Percentiles rank a stretch among this genome's conserved stretches.
These are phyloP conservation scores for Strix uralensis DNA, from an alignment of 2,113 vertebrate genomes.

Conservation along the genomic window DNA sequence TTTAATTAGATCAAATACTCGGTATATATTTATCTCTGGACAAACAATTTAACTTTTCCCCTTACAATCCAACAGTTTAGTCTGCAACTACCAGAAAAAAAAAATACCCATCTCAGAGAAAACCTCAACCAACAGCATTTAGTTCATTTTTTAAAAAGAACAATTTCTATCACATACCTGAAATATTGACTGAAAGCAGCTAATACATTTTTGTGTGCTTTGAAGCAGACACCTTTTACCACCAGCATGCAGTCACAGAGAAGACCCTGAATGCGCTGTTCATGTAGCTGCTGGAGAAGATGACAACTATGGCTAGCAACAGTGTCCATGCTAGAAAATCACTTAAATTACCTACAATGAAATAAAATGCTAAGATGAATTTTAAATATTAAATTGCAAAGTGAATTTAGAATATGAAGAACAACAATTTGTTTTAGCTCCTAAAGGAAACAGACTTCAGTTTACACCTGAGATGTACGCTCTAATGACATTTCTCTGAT, in stretches of 20 bases:
- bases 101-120: neutral
- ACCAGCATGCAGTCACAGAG: constrained; percentile 98
- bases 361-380: neutral
- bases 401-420: neutral
- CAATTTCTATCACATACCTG: constrained; percentile 74
- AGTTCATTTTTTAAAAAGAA: neutral
- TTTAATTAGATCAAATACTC: neutral
- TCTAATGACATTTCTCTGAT: neutral
- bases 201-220: constrained; percentile 96
- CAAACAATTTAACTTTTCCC: neutral
- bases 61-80: neutral
- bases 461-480: neutral
- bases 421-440: neutral
- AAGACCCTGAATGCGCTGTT: constrained; percentile 95
- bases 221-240: constrained; percentile 96
- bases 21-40: neutral
- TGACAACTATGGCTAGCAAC: constrained; percentile 92
- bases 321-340: constrained; percentile 82
- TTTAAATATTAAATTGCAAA: neutral
- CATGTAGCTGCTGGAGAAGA: constrained; percentile 95
- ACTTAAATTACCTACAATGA: constrained; percentile 31
- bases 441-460: neutral
- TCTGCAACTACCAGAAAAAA: neutral
- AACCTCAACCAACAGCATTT: neutral
- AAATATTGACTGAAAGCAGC: constrained; percentile 97